Evolutionary conservation across 2,888 invertebrate genomes (phyloP).

Genomic region (Sisyra terminalis): DNA sequence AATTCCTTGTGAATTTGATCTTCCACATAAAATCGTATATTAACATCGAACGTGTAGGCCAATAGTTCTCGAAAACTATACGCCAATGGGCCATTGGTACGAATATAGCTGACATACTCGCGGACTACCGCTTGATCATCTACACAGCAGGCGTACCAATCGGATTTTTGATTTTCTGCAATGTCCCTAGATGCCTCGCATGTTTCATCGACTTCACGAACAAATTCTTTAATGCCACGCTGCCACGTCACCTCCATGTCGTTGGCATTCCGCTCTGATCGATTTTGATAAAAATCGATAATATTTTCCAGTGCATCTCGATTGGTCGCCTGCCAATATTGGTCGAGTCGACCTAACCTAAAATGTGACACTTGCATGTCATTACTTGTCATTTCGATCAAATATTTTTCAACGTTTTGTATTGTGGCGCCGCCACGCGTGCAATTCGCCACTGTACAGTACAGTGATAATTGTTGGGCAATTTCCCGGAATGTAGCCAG

Average conservation of each 20-base stretch:
- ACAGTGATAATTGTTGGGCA: too few relatives aligned
- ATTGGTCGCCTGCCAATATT: background rate
- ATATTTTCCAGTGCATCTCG: background rate
- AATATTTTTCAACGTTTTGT: constrained; percentile 3
- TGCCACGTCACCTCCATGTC: too few relatives aligned
- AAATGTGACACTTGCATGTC: constrained; percentile 9
- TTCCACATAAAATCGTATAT: constrained; percentile 11
- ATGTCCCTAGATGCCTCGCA: too few relatives aligned
- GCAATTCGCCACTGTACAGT: too few relatives aligned
- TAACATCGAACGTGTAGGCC: constrained; percentile 11
- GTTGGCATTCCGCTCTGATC: too few relatives aligned
- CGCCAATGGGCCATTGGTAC: constrained; percentile 10
- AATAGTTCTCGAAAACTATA: constrained; percentile 12
- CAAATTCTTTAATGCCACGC: too few relatives aligned
- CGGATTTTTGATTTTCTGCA: too few relatives aligned
- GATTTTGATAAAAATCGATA: too few relatives aligned
- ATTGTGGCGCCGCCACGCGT: too few relatives aligned
- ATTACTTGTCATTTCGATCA: constrained; percentile 8
- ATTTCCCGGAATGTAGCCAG: too few relatives aligned
- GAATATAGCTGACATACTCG: constrained; percentile 11
- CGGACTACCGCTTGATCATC: constrained; percentile 9
- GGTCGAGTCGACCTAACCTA: background rate
- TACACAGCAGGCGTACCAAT: constrained; percentile 8
- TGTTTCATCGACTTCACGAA: too few relatives aligned
- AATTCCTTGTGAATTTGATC: background rate